Base-by-base conservation (phyloP, 2,797 vertebrate species). In the Lepus townsendii region DNA sequence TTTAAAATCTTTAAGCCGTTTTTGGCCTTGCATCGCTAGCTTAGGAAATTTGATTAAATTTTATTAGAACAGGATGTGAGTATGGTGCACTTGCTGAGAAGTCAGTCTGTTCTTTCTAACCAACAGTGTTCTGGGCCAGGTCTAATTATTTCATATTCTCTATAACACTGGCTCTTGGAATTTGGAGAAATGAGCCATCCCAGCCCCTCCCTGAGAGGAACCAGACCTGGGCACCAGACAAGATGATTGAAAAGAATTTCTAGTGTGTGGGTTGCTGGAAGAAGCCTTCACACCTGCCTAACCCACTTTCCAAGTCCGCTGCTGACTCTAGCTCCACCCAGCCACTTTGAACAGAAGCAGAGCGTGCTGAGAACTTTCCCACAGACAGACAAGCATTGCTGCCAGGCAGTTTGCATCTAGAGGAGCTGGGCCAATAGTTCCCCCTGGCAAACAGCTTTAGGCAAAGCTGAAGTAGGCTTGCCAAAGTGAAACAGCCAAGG, bases 21-120 rank as follows among this genome's bases (percentile, higher is more conserved):
- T 93, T 97, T 95, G 83, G 42, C 57, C 52, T 77, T 95, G 52
- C 38, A 91, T 89, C 76, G 95, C 77, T 2, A 95, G 63, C 50
- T 94, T 97, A 79, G 92, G 96, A 91, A 72, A 73, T 83, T 95
- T 92, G 89, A 60, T 95, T 92, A 57, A 92, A 86, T n/a, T 91
- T 95, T 92, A 95, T 97, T 97, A 96, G 92, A 96, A 92, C 73
- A 93, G 94, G 78, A 95, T 95, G 90, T 88, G 88, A 80, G 10
- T 87, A 62, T 27, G 83, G 32, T 71, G 47, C 86, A 77, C 47
- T 19, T 73, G 86, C 84, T 94, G 65, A 96, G 84, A 75, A 93
- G 42, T 47, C 75, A 65, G 79, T 79, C 52, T 87, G n/a, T 95
- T 88, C 50, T 90, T 89, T 89, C 63, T 76, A 96, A 91, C 19